A percentile compares a stretch with the other conserved stretches of the same genome.
Conservation (phyloP, 2,888 invertebrate genomes). For the Acanthococcus lagerstroemiae region DNA sequence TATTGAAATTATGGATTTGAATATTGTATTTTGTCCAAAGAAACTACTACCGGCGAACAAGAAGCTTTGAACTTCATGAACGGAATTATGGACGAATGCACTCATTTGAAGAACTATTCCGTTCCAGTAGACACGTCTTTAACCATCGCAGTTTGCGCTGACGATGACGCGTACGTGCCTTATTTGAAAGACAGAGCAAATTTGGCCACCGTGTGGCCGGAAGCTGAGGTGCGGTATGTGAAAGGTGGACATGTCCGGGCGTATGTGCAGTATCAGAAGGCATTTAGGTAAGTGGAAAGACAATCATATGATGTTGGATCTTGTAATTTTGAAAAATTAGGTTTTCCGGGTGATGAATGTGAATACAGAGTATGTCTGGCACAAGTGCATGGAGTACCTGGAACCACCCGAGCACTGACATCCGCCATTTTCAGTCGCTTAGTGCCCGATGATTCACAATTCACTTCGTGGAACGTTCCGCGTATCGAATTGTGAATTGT, state of each 20-base stretch:
- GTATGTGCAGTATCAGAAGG: conserved; percentile 73
- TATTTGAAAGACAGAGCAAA: conserved; percentile 69
- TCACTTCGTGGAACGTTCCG: too few relatives aligned
- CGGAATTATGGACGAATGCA: conserved; percentile 98
- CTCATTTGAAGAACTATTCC: conserved; percentile 88
- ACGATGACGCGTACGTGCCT: conserved; percentile 83
- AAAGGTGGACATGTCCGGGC: conserved; percentile 84
- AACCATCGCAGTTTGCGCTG: conserved; percentile 82
- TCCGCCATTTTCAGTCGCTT: too few relatives aligned
- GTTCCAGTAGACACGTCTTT: conserved; percentile 74
- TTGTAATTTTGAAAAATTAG: too few relatives aligned
- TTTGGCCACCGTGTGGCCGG: conserved; percentile 86
- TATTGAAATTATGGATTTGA: background rate
- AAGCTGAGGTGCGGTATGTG: conserved; percentile 74
- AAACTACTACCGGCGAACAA: conserved; percentile 13
- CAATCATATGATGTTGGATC: too few relatives aligned
- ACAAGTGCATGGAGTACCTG: too few relatives aligned
- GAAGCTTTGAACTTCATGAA: conserved; percentile 89
- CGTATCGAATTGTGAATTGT: too few relatives aligned
- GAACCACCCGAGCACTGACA: too few relatives aligned
- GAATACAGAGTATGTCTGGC: too few relatives aligned
- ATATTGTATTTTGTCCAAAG: background rate
- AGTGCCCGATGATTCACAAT: too few relatives aligned
- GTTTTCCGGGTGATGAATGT: too few relatives aligned
- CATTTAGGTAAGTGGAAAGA: conserved; percentile 73